phyloP scores from a whole-genome alignment of 2,113 vertebrate species.

The Mastomys coucha region DNA sequence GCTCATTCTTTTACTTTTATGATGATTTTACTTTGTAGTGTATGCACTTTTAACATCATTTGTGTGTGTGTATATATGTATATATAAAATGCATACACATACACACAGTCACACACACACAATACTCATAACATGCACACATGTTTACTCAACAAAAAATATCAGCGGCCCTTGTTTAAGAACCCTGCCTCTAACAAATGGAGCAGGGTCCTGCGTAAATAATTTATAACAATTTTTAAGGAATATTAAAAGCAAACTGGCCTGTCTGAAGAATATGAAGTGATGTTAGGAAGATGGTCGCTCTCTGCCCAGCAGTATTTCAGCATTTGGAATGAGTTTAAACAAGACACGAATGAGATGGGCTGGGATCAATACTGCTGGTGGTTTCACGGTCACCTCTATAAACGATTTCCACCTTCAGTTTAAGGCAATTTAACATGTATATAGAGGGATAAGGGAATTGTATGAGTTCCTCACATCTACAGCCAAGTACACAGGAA shows the following conservation, averaged over 20 bases:
- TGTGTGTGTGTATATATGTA: not conserved
- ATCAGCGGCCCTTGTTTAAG: not conserved
- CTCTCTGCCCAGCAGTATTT: not conserved
- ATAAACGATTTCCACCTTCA: constrained; percentile 35
- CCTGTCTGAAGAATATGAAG: not conserved
- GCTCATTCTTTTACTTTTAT: not conserved
- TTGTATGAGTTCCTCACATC: not conserved
- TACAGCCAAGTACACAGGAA: not conserved
- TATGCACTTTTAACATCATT: not conserved
- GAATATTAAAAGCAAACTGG: not conserved
- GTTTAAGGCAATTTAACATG: not conserved
- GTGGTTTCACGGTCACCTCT: not conserved
- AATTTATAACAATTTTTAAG: not conserved
- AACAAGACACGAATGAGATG: not conserved
- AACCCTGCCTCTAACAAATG: not conserved
- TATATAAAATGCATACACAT: not conserved
- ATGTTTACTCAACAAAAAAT: not conserved
- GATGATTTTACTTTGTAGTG: not conserved
- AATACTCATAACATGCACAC: not conserved
- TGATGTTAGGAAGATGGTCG: not conserved
- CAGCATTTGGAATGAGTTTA: not conserved
- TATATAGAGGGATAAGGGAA: not conserved
- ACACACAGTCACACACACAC: not conserved
- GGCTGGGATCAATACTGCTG: not conserved
- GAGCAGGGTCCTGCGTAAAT: not conserved